Conservation (phyloP, 53 echinoderm and acorn worm genomes). For the Holothuria scabra region DNA sequence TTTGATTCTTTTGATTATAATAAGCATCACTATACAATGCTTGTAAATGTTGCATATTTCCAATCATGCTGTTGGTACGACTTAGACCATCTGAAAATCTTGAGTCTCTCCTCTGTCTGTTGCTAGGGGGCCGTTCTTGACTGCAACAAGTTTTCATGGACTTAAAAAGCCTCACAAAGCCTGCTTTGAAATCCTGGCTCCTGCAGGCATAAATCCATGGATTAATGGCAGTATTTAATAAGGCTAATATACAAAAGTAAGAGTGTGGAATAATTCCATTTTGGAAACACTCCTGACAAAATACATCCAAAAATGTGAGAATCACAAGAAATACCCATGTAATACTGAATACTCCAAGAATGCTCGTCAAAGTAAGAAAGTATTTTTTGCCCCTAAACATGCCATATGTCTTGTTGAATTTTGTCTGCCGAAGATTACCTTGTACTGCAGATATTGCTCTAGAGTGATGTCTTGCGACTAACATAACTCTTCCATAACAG, state of each 20-base stretch:
- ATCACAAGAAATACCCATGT: slow-evolving; percentile 80
- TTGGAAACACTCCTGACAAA: slow-evolving; percentile 63
- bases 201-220: slow-evolving; percentile 91
- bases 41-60: slow-evolving; percentile 80
- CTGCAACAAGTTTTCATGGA: slow-evolving; percentile 53
- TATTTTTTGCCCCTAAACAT: slow-evolving; percentile 97
- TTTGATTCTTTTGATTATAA: slow-evolving; percentile 53
- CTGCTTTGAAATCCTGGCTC: slow-evolving; percentile 93
- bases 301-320: slow-evolving; percentile 61
- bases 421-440: slow-evolving; percentile 74
- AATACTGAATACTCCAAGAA: slow-evolving; percentile 79
- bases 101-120: slow-evolving; percentile 58
- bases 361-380: slow-evolving; percentile 80
- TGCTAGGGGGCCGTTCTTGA: slow-evolving; percentile 42
- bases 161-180: slow-evolving; percentile 68
- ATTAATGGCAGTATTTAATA: slow-evolving; percentile 76
- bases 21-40: slow-evolving; percentile 73
- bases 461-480: slow-evolving; percentile 90
- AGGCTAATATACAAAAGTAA: slow-evolving; percentile 73
- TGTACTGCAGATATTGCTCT: slow-evolving; percentile 96
- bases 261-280: slow-evolving; percentile 47
- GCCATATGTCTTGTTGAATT: slow-evolving; percentile 77
- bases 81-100: slow-evolving; percentile 82
- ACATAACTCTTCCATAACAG: slow-evolving; percentile 89
- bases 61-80: slow-evolving; percentile 90